Conservation (phyloP, 2,113 vertebrate genomes). For the Eptatretus burgeri region DNA sequence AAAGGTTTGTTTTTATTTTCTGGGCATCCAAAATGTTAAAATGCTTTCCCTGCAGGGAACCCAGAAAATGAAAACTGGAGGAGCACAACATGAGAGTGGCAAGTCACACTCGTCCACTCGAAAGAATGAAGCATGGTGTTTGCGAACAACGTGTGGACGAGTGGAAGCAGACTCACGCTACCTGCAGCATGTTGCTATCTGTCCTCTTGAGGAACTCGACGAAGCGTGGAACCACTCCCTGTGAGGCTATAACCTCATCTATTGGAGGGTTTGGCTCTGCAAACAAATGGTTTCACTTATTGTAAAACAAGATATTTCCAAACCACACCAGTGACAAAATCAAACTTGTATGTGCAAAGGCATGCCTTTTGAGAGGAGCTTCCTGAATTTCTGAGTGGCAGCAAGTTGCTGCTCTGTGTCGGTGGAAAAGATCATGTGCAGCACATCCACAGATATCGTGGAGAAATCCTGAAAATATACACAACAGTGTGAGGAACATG, state of each 20-base stretch:
- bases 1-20: no score
- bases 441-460: conserved; percentile 87
- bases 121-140: no score
- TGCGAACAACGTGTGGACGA: no score
- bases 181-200: conserved; percentile 94
- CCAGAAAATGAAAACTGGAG: no score
- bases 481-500: no score
- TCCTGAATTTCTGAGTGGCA: conserved; percentile 82
- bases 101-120: no score
- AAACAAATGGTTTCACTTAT: conserved; percentile 11
- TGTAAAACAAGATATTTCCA: background rate
- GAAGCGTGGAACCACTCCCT: conserved; percentile 69
- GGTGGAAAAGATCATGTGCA: conserved; percentile 86
- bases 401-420: conserved; percentile 76
- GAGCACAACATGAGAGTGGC: no score
- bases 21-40: no score
- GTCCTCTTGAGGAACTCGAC: conserved; percentile 83
- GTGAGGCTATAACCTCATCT: conserved; percentile 77
- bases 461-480: background rate
- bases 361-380: conserved; percentile 84
- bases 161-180: conserved; percentile 13
- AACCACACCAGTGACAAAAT: background rate
- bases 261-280: conserved; percentile 88
- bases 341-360: background rate
- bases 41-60: no score